Evolutionary conservation across 2,113 vertebrate genomes (phyloP), one percentile per base, ranked within the genome.

Genomic region (Lethenteron camtschaticum): DNA sequence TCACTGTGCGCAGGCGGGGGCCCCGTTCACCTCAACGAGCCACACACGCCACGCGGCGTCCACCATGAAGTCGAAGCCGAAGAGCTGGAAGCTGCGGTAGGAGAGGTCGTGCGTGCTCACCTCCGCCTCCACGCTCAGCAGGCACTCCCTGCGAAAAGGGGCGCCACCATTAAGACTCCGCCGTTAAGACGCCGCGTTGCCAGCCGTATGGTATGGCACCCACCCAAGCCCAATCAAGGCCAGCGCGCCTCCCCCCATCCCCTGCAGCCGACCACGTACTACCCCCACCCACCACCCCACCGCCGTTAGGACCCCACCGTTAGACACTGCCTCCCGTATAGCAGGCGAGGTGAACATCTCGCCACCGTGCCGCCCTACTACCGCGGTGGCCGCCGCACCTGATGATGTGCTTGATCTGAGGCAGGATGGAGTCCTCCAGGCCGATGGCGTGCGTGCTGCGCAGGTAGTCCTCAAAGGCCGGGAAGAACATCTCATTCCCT

Each of bases 21-120:
- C 94, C 4, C 94, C 94, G 0, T 99, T 99, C 78, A 99, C 89
- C 78, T 99, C 92, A 24, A 99, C 94, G 59, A 99, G 87, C 94
- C 94, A 99, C 74, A 99, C 90, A 77, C 89, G 95, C 79, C 96
- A 83, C 76, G 82, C 87, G 74, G 87, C 81, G 4, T 99, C 94
- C 76, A 99, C 83, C 94, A 99, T 96, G 79, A 99, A 99, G 75
- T 99, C 94, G 60, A 99, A 99, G 69, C 94, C 92, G 58, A 99
- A 95, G 59, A 99, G 87, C 80, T 99, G 94, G 79, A 99, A 99
- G 79, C 94, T 99, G 82, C 96, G 90, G 78, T 99, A 99, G 73
- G 91, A 88, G 73, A 99, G 81, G 79, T 89, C 80, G 74, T 85
- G 89, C 2, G 94, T 99, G 81, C 89, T 90, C 80, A 99, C 95